These are phyloP conservation scores for Urocitellus parryii DNA, from an alignment of 2,113 vertebrate species.

Conservation along the genomic window DNA sequence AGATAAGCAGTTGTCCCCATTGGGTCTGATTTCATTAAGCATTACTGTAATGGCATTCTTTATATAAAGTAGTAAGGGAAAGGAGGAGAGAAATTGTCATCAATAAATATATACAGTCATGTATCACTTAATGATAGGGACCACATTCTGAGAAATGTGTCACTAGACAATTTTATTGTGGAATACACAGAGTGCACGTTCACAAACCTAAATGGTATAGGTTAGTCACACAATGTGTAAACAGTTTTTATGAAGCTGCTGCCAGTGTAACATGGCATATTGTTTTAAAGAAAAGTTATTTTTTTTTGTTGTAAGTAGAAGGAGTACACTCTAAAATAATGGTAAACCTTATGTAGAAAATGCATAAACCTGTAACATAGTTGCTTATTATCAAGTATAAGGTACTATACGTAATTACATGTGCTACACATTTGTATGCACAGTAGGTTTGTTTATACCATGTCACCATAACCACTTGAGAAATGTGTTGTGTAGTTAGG, in stretches of 20 bases:
- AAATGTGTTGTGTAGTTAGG: neutral
- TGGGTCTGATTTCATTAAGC: neutral
- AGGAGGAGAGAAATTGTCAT: neutral
- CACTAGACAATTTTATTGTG: no score
- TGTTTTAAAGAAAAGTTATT: neutral
- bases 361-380: neutral
- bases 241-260: neutral
- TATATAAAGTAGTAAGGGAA: neutral
- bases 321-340: no score
- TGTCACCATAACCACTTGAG: neutral
- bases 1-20: neutral
- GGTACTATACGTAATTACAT: neutral
- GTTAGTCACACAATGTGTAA: neutral
- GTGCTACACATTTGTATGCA: neutral
- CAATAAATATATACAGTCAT: no score
- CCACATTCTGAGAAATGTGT: no score
- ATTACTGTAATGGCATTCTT: neutral
- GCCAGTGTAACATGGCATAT: neutral
- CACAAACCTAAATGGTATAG: neutral
- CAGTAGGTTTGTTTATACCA: neutral
- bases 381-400: neutral
- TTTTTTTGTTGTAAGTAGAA: neutral
- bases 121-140: no score
- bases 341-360: no score
- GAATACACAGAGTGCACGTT: no score